A percentile compares a stretch with the other conserved stretches of the same genome.
Conservation (phyloP, 2,888 invertebrate species). For the Pristionchus japonicus region DNA sequence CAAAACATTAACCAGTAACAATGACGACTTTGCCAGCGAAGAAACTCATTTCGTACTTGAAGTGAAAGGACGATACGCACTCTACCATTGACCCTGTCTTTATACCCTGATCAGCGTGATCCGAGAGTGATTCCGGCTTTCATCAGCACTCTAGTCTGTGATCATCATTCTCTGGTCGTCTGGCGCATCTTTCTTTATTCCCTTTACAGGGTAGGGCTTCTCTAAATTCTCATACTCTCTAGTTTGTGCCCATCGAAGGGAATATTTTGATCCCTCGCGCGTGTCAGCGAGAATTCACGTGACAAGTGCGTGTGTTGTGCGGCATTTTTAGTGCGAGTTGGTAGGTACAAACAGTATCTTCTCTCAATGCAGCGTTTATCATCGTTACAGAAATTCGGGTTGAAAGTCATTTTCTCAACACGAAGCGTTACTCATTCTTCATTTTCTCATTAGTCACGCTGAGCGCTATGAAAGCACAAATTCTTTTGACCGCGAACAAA, state of each 20-base stretch:
- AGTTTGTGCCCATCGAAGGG: neutral
- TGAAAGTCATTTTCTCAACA: too few relatives aligned
- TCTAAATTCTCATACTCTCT: neutral
- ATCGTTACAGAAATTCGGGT: too few relatives aligned
- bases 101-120: neutral
- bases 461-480: too few relatives aligned
- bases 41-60: neutral
- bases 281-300: neutral
- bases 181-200: too few relatives aligned
- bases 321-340: neutral
- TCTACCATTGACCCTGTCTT: neutral
- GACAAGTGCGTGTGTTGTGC: neutral
- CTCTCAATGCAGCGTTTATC: too few relatives aligned
- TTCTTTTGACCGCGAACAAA: too few relatives aligned
- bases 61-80: neutral
- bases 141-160: conserved; percentile 10
- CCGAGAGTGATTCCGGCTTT: neutral
- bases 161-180: neutral
- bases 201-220: neutral
- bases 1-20: neutral
- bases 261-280: neutral
- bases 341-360: neutral
- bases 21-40: neutral
- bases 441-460: too few relatives aligned
- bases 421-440: too few relatives aligned